Evolutionary conservation across 2,888 invertebrate species (phyloP).

Genomic region (Chirona hameri): DNA sequence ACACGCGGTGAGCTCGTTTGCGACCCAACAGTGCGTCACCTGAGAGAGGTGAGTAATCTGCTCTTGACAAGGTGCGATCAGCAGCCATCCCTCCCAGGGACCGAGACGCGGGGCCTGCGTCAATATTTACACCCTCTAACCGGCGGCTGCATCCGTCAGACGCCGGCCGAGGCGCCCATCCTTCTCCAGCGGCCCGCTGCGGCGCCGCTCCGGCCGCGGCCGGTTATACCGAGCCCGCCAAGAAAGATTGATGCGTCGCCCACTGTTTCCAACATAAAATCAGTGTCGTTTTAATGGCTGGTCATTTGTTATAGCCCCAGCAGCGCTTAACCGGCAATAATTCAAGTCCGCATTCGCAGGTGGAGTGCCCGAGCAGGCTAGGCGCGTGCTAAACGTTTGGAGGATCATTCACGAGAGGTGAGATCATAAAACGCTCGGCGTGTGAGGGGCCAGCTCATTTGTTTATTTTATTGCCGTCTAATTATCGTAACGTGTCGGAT

Average conservation of each 20-base stretch:
- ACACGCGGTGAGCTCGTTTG: not conserved
- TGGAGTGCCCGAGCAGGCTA: not conserved
- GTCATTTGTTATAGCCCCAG: constrained; percentile 23
- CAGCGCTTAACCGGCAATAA: constrained; percentile 11
- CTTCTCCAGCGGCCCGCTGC: not conserved
- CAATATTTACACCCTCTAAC: constrained; percentile 7
- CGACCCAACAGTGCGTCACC: not conserved
- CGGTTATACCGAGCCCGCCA: not conserved
- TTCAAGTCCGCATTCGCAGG: not conserved
- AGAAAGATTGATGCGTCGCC: constrained; percentile 11
- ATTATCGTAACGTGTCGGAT: constrained; percentile 6
- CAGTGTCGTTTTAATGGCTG: constrained; percentile 27
- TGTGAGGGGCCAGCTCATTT: not conserved
- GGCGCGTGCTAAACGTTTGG: not conserved
- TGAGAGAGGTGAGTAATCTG: not conserved
- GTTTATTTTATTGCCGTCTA: constrained; percentile 24
- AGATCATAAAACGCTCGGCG: constrained; percentile 5
- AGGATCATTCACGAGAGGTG: not conserved
- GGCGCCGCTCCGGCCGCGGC: not conserved
- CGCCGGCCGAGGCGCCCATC: not conserved
- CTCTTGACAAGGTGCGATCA: not conserved
- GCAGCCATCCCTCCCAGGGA: not conserved
- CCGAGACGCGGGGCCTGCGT: not conserved
- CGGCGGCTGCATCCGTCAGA: not conserved
- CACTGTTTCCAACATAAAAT: constrained; percentile 26